Evolutionary conservation across 2,113 vertebrate genomes (phyloP).

Genomic region (Emydocephalus ijimae): DNA sequence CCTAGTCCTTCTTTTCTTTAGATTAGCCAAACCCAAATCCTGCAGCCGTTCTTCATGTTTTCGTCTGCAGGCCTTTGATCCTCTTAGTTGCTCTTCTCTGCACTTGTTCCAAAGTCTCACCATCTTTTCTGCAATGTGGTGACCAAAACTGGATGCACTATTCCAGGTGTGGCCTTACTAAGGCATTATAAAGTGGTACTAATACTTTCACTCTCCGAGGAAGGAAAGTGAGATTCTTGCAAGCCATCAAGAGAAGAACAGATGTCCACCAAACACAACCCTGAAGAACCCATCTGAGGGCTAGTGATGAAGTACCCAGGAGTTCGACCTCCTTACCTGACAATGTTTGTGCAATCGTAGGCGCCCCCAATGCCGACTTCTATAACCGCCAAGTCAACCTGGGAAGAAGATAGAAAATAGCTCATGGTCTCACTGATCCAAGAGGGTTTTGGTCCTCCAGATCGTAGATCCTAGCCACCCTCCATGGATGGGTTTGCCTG

Average conservation of each 20-base stretch:
- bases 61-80: too few species aligned
- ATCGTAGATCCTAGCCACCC: too few species aligned
- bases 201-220: background rate
- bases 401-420: background rate
- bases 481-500: too few species aligned
- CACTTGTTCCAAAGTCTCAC: too few species aligned
- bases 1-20: too few species aligned
- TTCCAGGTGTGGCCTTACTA: too few species aligned
- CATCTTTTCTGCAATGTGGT: too few species aligned
- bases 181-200: too few species aligned
- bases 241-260: background rate
- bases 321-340: conserved; percentile 70
- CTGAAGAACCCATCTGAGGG: background rate
- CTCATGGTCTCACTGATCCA: background rate
- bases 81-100: too few species aligned
- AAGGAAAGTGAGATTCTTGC: background rate
- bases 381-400: conserved; percentile 88
- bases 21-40: too few species aligned
- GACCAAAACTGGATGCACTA: too few species aligned
- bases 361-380: conserved; percentile 95
- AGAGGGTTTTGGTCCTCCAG: background rate
- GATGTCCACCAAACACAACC: background rate
- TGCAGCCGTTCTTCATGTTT: too few species aligned
- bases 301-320: background rate
- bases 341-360: conserved; percentile 95